Percentiles rank a stretch among this genome's conserved stretches.
Conservation (phyloP, 2,888 invertebrate genomes). For the Eupithecia subfuscata region DNA sequence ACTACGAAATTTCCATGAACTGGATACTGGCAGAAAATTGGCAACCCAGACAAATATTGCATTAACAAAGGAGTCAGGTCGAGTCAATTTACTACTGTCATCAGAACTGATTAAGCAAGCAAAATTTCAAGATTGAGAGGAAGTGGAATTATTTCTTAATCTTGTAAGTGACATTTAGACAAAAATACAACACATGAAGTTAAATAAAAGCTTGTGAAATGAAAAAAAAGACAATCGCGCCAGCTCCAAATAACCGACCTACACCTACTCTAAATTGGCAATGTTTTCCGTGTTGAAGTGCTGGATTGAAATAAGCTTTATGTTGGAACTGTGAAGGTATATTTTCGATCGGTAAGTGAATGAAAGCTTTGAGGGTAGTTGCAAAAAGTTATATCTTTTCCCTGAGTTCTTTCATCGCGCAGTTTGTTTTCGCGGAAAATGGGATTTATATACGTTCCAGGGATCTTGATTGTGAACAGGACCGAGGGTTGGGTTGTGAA, state of each 20-base stretch:
- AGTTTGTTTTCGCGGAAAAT: slow-evolving; percentile 23
- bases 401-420: slow-evolving; percentile 28
- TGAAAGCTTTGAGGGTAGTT: slow-evolving; percentile 26
- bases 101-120: neutral
- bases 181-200: neutral
- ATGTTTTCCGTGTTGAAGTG: slow-evolving; percentile 9
- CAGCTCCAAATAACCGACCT: neutral
- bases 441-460: slow-evolving; percentile 16
- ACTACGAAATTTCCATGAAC: too few species aligned
- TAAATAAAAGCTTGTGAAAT: neutral
- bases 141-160: neutral
- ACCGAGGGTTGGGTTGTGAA: neutral
- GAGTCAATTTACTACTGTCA: neutral
- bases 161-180: neutral
- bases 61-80: too few species aligned
- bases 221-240: neutral
- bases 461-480: neutral
- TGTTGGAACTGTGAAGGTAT: neutral
- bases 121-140: neutral
- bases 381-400: slow-evolving; percentile 28
- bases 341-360: slow-evolving; percentile 19
- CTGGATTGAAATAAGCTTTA: slow-evolving; percentile 6
- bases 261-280: slow-evolving; percentile 16
- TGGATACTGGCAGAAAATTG: too few species aligned
- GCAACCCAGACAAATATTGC: too few species aligned